Conservation (phyloP, 2,888 invertebrate genomes). For the Gymnosoma rotundatum region DNA sequence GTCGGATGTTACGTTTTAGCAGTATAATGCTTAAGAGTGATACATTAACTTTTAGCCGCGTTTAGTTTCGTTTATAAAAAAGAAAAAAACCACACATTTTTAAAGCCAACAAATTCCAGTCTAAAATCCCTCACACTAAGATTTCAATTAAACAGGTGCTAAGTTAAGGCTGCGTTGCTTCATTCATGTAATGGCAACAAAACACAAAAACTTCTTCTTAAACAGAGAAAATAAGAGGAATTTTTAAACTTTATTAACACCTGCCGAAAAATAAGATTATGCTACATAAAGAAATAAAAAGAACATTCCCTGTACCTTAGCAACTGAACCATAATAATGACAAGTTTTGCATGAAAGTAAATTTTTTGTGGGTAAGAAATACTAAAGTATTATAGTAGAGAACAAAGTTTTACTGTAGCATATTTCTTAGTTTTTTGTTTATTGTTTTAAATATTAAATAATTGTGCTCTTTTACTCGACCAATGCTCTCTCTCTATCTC, state of each 20-base stretch:
- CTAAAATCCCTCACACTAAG: conserved; percentile 12
- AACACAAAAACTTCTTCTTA: conserved; percentile 24
- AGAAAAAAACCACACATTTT: not conserved
- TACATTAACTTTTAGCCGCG: too few species aligned
- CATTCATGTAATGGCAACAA: not conserved
- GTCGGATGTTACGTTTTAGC: too few species aligned
- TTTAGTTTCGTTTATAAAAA: not conserved
- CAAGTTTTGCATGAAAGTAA: conserved; percentile 44
- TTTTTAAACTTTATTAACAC: conserved; percentile 41
- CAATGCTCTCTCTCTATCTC: too few species aligned
- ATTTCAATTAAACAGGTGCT: conserved; percentile 56
- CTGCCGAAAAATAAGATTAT: conserved; percentile 34
- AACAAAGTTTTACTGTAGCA: conserved; percentile 43
- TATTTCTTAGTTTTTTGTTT: not conserved
- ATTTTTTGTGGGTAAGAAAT: not conserved
- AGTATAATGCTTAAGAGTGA: too few species aligned
- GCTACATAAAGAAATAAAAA: not conserved
- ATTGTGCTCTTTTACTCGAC: too few species aligned
- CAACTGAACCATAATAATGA: conserved; percentile 37
- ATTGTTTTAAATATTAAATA: too few species aligned
- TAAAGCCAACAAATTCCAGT: conserved; percentile 17
- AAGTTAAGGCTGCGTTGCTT: conserved; percentile 12
- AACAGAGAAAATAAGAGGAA: not conserved
- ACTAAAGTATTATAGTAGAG: not conserved
- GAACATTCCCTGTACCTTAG: conserved; percentile 19